Conservation (phyloP, 2,113 vertebrate species). For the Limanda limanda region DNA sequence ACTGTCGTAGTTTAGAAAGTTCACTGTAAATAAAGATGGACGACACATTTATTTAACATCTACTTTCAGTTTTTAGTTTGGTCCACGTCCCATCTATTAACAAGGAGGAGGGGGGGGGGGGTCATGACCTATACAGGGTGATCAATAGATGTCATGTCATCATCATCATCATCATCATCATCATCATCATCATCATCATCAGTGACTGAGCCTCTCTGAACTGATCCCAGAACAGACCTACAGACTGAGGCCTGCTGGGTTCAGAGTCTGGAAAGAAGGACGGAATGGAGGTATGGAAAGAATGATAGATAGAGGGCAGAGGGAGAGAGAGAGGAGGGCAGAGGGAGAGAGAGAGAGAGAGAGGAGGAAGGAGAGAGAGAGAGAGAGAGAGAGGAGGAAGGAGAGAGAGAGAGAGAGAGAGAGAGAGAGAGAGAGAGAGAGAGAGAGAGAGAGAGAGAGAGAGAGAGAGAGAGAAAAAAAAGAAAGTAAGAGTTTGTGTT, state of each 20-base stretch:
- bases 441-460: no score
- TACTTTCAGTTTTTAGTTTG: no score
- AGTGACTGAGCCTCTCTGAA: not conserved
- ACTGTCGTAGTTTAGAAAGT: no score
- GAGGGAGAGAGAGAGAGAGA: not conserved
- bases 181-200: not conserved
- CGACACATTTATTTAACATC: no score
- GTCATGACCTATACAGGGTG: not conserved
- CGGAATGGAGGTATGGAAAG: slow-evolving; percentile 42
- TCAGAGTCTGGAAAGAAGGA: slow-evolving; percentile 37
- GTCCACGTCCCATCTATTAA: no score
- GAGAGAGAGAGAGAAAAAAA: no score
- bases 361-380: no score
- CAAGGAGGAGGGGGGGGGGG: not conserved
- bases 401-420: no score
- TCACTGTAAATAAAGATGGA: no score
- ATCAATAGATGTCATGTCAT: not conserved
- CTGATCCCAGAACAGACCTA: slow-evolving; percentile 15
- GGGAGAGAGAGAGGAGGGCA: not conserved
- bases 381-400: not conserved
- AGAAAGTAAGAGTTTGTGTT: not conserved
- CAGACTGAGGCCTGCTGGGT: slow-evolving; percentile 5
- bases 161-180: not conserved
- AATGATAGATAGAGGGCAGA: slow-evolving; percentile 4
- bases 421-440: no score